Conservation (phyloP, 2,797 vertebrate species). For the Acridotheres tristis region DNA sequence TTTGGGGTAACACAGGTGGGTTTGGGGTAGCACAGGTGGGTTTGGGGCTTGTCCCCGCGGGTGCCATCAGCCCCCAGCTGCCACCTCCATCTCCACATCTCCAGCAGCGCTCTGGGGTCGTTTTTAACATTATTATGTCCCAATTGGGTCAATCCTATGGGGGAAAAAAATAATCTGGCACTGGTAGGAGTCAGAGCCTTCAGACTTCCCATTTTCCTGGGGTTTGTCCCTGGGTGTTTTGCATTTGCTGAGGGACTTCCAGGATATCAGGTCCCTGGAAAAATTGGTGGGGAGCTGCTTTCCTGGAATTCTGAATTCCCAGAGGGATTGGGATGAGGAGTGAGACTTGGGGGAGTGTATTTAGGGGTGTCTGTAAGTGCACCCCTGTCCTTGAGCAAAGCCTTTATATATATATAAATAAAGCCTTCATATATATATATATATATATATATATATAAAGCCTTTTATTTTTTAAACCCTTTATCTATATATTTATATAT, state of each 20-base stretch:
- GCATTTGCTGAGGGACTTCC: rapidly evolving
- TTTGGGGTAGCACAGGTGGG: not conserved
- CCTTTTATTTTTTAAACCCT: not conserved
- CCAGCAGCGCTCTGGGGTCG: not conserved
- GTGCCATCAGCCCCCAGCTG: not conserved
- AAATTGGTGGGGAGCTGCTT: not conserved
- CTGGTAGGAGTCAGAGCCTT: not conserved
- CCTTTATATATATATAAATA: no score
- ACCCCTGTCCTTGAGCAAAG: not conserved
- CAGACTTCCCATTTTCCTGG: not conserved
- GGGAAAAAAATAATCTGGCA: not conserved
- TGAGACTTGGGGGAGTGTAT: not conserved
- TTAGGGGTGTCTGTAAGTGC: not conserved
- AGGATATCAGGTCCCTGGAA: not conserved
- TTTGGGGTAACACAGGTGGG: not conserved
- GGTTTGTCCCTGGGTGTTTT: not conserved
- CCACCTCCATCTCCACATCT: not conserved
- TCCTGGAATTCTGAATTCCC: not conserved
- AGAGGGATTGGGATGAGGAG: not conserved
- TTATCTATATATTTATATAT: not conserved
- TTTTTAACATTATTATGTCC: not conserved
- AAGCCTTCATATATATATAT: not conserved
- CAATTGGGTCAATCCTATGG: not conserved
- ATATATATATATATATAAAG: not conserved
- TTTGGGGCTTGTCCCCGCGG: not conserved